These are phyloP conservation scores for Callosobruchus maculatus DNA, from an alignment of 2,888 invertebrate species.

Conservation along the genomic window DNA sequence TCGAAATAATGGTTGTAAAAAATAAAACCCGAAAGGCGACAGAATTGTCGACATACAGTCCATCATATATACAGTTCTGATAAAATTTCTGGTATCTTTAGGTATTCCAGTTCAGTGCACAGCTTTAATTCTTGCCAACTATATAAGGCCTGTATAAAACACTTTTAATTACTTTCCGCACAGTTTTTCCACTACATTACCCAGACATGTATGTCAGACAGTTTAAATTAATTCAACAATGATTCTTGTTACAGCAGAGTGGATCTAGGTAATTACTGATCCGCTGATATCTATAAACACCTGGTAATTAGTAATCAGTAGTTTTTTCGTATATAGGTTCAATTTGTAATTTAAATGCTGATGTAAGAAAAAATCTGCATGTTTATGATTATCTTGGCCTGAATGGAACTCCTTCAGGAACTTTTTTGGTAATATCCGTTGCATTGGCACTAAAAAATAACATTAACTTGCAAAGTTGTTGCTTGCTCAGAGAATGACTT, in stretches of 20 bases:
- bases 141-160: neutral
- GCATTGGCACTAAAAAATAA: neutral
- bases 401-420: neutral
- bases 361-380: neutral
- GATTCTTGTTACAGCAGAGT: slow-evolving; percentile 1
- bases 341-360: neutral
- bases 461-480: neutral
- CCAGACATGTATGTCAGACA: neutral
- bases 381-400: neutral
- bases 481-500: no score
- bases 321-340: neutral
- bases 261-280: neutral
- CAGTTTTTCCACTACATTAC: neutral
- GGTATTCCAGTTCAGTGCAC: neutral
- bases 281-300: neutral
- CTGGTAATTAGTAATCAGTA: neutral
- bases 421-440: neutral
- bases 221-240: neutral
- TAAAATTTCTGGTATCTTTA: no score
- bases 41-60: no score
- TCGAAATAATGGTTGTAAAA: no score
- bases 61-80: no score
- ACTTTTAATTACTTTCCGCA: neutral
- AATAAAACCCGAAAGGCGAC: no score
- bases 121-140: neutral